A percentile compares a stretch with the other conserved stretches of the same genome.
Conservation (phyloP, 2,113 vertebrate genomes). For the Rhizomys pruinosus region DNA sequence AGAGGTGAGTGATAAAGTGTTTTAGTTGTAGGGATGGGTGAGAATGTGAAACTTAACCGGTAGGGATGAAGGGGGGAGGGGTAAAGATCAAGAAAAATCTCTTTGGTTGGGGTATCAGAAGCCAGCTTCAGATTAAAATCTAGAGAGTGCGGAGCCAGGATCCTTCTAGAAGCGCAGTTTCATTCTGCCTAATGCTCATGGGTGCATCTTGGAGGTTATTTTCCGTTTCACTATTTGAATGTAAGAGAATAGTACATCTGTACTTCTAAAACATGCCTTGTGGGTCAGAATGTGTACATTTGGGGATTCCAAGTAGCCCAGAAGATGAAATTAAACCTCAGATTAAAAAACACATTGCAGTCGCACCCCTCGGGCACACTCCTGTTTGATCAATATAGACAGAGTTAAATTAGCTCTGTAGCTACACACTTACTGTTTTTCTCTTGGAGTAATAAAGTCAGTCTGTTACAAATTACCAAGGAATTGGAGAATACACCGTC, state of each 20-base stretch:
- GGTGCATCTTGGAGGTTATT: neutral
- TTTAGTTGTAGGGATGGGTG: too few species aligned
- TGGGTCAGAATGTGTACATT: slow-evolving; percentile 32
- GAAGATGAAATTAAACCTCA: slow-evolving; percentile 60
- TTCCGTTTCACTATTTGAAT: neutral
- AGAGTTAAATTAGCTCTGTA: slow-evolving; percentile 62
- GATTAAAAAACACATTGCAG: slow-evolving; percentile 1
- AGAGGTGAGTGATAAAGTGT: neutral
- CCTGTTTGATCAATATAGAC: slow-evolving; percentile 56
- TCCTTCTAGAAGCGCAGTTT: neutral
- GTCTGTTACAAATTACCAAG: slow-evolving; percentile 78
- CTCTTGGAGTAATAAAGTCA: slow-evolving; percentile 62
- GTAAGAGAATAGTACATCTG: neutral
- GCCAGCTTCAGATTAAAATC: neutral
- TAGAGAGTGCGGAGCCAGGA: neutral
- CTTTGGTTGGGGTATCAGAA: neutral
- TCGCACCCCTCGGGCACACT: slow-evolving; percentile 52
- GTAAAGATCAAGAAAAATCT: neutral
- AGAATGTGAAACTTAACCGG: neutral
- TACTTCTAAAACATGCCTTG: slow-evolving; percentile 13
- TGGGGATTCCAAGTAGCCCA: slow-evolving; percentile 31
- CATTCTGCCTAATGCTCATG: neutral
- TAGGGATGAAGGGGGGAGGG: neutral
- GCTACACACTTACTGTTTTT: slow-evolving; percentile 26
- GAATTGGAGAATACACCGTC: slow-evolving; percentile 64